Evolutionary conservation across 2,113 vertebrate species (phyloP), one percentile per base, ranked within the genome.

Genomic region (Jacana jacana): DNA sequence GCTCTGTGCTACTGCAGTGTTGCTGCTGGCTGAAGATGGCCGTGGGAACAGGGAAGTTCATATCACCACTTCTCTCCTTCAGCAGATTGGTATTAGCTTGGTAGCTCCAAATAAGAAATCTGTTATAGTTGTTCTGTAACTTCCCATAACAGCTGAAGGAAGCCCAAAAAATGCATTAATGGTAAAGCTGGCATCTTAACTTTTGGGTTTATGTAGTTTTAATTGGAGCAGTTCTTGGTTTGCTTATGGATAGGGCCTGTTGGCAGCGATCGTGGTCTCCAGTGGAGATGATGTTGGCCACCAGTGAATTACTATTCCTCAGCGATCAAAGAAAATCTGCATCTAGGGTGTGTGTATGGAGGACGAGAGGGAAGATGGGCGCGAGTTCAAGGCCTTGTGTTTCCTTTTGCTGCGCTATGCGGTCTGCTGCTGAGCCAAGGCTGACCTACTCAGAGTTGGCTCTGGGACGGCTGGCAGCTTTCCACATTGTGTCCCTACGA

Each of bases 401-500:
- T 95, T 95, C 88, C 88, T 94, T 94, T 73, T 68, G 72, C 95
- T 95, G 86, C 0, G 3, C 83, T 96, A 6, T 97, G 94, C 77
- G 93, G 69, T 93, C 87, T 89, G 90, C 91, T 71, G 72, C 86
- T 44, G 94, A 95, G 96, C 95, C 95, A 96, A 90, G 84, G 70
- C 90, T 95, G 95, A 96, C 91, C 95, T 95, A 51, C 84, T 94
- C 65, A 0, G 81, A 92, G 73, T 65, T 97, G 95, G 94, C 94
- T 88, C 77, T 51, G 84, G 81, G 75, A 70, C 86, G 61, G 66
- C 81, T 97, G 95, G 81, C 94, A 63, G 69, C 44, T 52, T 75
- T 94, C 96, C 96, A 90, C 5, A 4, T 51, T 80, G 58, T 77
- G 58, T 93, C 83, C 91, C 84, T 84, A 51, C 9, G 16, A 96